phyloP scores from a whole-genome alignment of 1,140 invertebrate genomes.

The Camponotus vicinus region DNA sequence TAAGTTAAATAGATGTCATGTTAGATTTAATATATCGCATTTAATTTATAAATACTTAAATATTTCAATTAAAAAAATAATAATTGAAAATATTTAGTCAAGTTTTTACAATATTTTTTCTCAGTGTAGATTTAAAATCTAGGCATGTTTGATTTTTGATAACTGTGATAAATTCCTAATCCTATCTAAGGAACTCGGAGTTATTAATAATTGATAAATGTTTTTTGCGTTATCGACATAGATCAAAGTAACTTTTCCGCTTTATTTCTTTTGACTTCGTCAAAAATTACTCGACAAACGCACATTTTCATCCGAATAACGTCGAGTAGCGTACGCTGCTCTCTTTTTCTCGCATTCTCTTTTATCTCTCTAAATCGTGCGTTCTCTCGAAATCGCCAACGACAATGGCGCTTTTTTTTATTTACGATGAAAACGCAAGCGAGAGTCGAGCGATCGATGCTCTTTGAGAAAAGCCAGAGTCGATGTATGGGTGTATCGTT shows the following conservation, averaged over 20 bases:
- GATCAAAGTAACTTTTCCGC: neutral
- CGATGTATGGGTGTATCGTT: neutral
- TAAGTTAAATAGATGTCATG: no score
- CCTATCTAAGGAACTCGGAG: no score
- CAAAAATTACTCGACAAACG: neutral
- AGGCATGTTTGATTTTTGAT: no score
- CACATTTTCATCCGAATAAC: slow-evolving; percentile 28
- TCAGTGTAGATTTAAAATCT: no score
- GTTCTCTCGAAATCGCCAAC: neutral
- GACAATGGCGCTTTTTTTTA: slow-evolving; percentile 20
- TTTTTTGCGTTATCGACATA: neutral
- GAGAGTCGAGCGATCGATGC: slow-evolving; percentile 2
- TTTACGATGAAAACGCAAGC: neutral
- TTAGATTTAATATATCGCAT: no score
- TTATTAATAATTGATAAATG: neutral
- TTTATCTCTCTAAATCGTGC: neutral
- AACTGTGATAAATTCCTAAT: no score
- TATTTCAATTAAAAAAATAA: no score
- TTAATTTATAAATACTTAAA: no score
- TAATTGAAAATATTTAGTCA: no score
- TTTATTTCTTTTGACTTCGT: no score
- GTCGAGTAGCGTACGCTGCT: neutral
- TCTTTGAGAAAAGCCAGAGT: slow-evolving; percentile 5
- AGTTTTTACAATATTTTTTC: no score
- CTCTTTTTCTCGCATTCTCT: neutral